Evolutionary conservation across 1,140 invertebrate species (phyloP).

Genomic region (Drosophila biarmipes): DNA sequence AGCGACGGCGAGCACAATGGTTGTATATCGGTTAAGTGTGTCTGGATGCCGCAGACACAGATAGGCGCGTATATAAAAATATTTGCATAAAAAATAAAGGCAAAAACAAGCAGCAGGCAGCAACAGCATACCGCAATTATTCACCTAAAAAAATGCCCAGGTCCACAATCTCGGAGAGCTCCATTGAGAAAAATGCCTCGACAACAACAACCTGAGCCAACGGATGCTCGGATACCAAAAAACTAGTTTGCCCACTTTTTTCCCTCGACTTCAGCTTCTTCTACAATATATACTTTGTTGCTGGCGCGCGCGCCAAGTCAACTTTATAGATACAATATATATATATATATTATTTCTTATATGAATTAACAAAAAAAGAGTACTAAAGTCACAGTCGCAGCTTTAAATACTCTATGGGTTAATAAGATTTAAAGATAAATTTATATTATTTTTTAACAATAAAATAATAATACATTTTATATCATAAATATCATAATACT

Average conservation of each 20-base stretch:
- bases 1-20: conserved; percentile 13
- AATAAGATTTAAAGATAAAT: no score
- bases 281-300: conserved; percentile 43
- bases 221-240: conserved; percentile 77
- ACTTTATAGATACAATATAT: conserved; percentile 56
- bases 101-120: conserved; percentile 44
- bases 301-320: conserved; percentile 72
- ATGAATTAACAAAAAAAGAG: conserved; percentile 23
- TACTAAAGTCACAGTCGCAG: background rate
- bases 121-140: conserved; percentile 72
- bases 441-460: no score
- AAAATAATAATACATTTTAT: no score
- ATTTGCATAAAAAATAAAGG: conserved; percentile 70
- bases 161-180: conserved; percentile 69
- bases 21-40: conserved; percentile 53
- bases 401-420: background rate
- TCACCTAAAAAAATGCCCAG: conserved; percentile 69
- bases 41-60: conserved; percentile 43
- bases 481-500: no score
- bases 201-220: conserved; percentile 72
- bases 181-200: conserved; percentile 71
- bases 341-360: conserved; percentile 38
- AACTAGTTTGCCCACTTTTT: conserved; percentile 81
- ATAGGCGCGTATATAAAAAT: conserved; percentile 27
- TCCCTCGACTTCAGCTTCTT: conserved; percentile 30